Evolutionary conservation across 2,797 vertebrate species (phyloP).

Genomic region (Hemitrygon akajei): DNA sequence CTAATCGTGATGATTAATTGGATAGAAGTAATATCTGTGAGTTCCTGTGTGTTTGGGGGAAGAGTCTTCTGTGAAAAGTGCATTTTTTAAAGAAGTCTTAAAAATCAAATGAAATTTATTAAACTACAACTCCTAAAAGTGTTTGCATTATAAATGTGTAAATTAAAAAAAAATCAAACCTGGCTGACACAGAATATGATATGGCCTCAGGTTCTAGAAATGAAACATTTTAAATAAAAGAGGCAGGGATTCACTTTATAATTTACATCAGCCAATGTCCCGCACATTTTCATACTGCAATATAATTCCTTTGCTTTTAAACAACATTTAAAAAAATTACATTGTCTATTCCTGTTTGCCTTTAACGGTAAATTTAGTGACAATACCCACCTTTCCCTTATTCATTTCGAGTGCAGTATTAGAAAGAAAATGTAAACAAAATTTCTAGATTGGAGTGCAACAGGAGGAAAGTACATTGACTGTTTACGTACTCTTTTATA

Average conservation of each 20-base stretch:
- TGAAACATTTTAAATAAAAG: neutral
- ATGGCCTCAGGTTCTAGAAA: neutral
- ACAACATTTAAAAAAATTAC: neutral
- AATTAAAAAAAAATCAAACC: slow-evolving; percentile 6
- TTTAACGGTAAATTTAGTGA: slow-evolving; percentile 32
- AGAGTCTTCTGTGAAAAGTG: neutral
- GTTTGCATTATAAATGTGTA: neutral
- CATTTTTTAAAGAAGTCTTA: neutral
- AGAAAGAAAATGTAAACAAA: slow-evolving; percentile 45
- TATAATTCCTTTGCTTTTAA: slow-evolving; percentile 18
- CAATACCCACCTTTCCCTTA: slow-evolving; percentile 50
- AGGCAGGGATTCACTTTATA: neutral
- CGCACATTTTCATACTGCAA: slow-evolving; percentile 27
- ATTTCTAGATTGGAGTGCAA: slow-evolving; percentile 41
- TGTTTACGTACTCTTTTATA: slow-evolving; percentile 11
- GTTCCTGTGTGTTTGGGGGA: neutral
- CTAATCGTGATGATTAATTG: neutral
- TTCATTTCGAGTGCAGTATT: slow-evolving; percentile 42
- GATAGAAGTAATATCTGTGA: neutral
- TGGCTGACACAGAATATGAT: slow-evolving; percentile 12
- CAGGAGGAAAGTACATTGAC: slow-evolving; percentile 28
- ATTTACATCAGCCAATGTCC: slow-evolving; percentile 12
- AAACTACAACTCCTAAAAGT: slow-evolving; percentile 37
- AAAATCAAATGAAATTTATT: neutral
- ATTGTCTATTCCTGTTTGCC: slow-evolving; percentile 27